These are phyloP conservation scores for Hystrix cristata DNA, from an alignment of 2,113 vertebrate genomes.

Conservation along the genomic window DNA sequence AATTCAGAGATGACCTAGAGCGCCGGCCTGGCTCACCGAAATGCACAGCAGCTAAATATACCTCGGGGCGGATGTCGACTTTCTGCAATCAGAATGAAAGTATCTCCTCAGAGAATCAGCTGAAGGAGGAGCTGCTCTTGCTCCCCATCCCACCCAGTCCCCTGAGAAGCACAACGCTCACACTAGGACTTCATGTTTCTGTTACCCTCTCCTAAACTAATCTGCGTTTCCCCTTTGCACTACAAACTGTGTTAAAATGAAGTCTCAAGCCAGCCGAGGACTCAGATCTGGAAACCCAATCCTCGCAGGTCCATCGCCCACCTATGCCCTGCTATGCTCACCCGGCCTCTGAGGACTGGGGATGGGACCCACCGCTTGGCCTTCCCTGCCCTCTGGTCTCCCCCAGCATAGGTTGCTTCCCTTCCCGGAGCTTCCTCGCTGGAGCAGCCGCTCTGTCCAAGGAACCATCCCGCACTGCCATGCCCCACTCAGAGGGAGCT, in stretches of 20 bases:
- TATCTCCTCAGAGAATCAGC: constrained; percentile 23
- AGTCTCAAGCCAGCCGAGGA: not conserved
- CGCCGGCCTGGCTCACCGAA: not conserved
- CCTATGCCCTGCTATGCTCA: not conserved
- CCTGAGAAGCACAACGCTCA: constrained; percentile 44
- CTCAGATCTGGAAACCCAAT: not conserved
- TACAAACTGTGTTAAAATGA: not conserved
- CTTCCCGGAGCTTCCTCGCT: not conserved
- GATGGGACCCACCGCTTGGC: not conserved
- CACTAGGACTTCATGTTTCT: not conserved
- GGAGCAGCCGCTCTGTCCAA: not conserved
- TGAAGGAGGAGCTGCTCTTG: not conserved
- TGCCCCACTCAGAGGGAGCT: not conserved
- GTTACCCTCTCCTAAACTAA: not conserved
- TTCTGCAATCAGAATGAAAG: constrained; percentile 73
- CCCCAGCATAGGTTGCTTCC: not conserved
- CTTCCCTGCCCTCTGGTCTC: not conserved
- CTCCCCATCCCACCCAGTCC: not conserved
- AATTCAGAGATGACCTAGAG: constrained; percentile 59
- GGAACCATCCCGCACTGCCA: not conserved
- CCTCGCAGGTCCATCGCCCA: not conserved
- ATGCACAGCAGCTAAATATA: constrained; percentile 41
- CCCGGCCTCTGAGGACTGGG: not conserved
- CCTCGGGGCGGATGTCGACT: constrained; percentile 63
- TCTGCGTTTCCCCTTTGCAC: not conserved